phyloP scores from a whole-genome alignment of 2,888 invertebrate species.

The Meandrusa payeni region DNA sequence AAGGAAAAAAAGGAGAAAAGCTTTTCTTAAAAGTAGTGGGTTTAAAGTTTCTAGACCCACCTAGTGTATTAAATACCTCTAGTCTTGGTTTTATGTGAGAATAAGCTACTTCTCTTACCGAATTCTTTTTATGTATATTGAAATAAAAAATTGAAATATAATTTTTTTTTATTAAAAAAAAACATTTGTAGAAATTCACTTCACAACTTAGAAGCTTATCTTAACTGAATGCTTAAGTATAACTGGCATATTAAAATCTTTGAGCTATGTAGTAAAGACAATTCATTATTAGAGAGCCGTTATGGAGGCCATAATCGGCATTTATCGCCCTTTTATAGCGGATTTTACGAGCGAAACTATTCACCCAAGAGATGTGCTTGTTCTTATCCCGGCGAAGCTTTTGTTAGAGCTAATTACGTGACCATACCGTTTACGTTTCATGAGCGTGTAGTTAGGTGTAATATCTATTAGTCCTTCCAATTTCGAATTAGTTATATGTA shows the following conservation, averaged over 20 bases:
- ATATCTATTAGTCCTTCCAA: too few relatives aligned
- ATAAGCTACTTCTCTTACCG: too few relatives aligned
- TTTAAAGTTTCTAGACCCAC: too few relatives aligned
- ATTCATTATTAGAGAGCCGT: conserved; percentile 79
- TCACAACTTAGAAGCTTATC: conserved; percentile 28
- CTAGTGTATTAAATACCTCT: too few relatives aligned
- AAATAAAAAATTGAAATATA: too few relatives aligned
- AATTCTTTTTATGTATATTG: too few relatives aligned
- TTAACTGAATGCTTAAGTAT: conserved; percentile 24
- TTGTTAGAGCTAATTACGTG: conserved; percentile 62
- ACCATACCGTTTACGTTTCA: conserved; percentile 15
- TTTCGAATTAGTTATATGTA: too few relatives aligned
- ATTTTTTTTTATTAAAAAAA: too few relatives aligned
- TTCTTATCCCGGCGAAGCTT: conserved; percentile 58
- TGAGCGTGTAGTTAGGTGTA: not conserved
- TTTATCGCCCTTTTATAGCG: conserved; percentile 81
- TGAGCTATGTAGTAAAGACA: conserved; percentile 75
- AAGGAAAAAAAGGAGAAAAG: too few relatives aligned
- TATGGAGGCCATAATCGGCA: conserved; percentile 72
- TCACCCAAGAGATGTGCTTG: conserved; percentile 70
- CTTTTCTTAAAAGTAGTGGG: too few relatives aligned
- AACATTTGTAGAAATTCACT: conserved; percentile 1
- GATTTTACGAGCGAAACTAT: conserved; percentile 79
- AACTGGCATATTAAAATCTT: conserved; percentile 53
- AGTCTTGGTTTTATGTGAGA: too few relatives aligned